Conservation (phyloP, 2,113 vertebrate species). For the Mungos mungo region DNA sequence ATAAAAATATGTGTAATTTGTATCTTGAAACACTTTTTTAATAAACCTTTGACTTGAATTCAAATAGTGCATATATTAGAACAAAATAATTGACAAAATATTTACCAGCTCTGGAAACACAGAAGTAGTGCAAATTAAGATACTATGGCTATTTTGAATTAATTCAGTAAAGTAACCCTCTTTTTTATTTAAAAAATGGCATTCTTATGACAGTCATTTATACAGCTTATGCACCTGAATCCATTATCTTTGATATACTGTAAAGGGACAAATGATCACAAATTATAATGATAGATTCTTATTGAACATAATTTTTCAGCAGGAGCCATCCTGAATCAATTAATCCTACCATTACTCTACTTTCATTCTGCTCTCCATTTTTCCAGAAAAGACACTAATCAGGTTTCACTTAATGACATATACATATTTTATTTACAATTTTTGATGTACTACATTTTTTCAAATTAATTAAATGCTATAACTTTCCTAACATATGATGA, state of each 20-base stretch:
- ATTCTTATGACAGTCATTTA: conserved; percentile 44
- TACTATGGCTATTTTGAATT: conserved; percentile 9
- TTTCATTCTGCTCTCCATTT: conserved; percentile 32
- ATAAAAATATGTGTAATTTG: conserved; percentile 4
- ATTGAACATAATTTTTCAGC: conserved; percentile 54
- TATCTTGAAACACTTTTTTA: background rate
- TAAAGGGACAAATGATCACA: conserved; percentile 54
- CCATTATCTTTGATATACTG: conserved; percentile 10
- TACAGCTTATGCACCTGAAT: background rate
- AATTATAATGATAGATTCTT: conserved; percentile 45
- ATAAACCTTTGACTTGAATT: background rate
- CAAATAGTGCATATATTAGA: conserved; percentile 20
- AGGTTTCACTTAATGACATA: conserved; percentile 27
- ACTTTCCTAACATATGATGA: conserved; percentile 36
- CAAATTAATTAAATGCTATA: conserved; percentile 36
- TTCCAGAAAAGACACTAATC: conserved; percentile 42
- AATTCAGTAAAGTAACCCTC: background rate
- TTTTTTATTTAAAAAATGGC: conserved; percentile 30
- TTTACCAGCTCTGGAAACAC: conserved; percentile 31
- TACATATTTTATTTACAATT: conserved; percentile 47
- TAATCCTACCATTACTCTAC: conserved; percentile 49
- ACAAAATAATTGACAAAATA: conserved; percentile 42
- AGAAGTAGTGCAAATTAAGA: conserved; percentile 22
- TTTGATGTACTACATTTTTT: conserved; percentile 62
- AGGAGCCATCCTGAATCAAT: conserved; percentile 56